These are phyloP conservation scores for Melopsittacus undulatus DNA, from an alignment of 2,797 vertebrate species.

Conservation along the genomic window DNA sequence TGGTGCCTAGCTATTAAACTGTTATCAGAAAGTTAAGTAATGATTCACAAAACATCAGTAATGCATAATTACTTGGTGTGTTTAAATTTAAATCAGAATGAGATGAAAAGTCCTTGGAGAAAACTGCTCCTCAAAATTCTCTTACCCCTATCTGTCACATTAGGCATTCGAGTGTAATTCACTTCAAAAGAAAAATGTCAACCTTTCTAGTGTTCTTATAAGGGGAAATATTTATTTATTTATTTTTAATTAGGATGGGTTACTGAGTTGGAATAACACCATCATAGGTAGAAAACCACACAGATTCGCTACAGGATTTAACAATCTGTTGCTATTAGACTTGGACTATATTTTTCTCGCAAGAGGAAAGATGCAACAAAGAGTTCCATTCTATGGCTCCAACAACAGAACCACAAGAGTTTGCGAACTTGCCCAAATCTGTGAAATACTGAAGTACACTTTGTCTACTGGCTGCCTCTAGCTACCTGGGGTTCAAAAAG, in stretches of 20 bases:
- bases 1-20: not conserved
- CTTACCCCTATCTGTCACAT: not conserved
- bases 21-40: not conserved
- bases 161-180: not conserved
- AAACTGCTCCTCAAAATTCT: not conserved
- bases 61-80: rapidly evolving
- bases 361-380: not conserved
- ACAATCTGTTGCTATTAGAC: not conserved
- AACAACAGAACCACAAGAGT: not conserved
- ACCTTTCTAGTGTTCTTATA: not conserved
- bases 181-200: not conserved
- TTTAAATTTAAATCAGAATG: not conserved
- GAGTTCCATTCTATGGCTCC: not conserved
- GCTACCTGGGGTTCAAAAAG: not conserved
- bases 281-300: not conserved
- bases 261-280: not conserved
- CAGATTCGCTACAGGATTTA: not conserved
- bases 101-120: not conserved
- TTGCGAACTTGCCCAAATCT: not conserved
- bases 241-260: not conserved
- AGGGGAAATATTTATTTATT: not conserved
- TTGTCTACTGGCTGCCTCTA: rapidly evolving
- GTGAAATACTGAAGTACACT: rapidly evolving
- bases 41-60: not conserved
- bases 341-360: not conserved